phyloP scores from a whole-genome alignment of 2,113 vertebrate species.

The Tetrax tetrax region DNA sequence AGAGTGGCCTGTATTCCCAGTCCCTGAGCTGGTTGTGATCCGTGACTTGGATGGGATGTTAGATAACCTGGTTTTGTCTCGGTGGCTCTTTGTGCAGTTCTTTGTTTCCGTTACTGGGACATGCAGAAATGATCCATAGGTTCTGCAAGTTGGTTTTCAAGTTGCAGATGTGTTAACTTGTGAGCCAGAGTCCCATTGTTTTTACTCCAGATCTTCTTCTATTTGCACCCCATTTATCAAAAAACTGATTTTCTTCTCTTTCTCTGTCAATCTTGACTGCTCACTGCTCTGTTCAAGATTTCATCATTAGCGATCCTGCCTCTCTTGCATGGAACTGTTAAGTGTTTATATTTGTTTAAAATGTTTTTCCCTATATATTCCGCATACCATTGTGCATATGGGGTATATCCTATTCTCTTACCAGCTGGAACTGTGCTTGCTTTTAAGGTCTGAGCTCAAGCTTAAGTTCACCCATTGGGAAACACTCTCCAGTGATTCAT shows the following conservation, averaged over 20 bases:
- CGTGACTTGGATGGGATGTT: neutral
- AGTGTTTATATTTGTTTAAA: neutral
- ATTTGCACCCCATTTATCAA: neutral
- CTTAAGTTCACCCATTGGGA: neutral
- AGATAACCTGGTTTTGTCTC: neutral
- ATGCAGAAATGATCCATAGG: neutral
- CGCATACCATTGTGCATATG: neutral
- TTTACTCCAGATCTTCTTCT: neutral
- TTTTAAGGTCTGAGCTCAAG: neutral
- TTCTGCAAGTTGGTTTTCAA: neutral
- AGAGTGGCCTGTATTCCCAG: neutral
- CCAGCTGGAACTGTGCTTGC: neutral
- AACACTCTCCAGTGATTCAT: neutral
- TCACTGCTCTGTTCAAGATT: neutral
- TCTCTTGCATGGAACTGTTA: neutral
- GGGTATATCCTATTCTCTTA: neutral
- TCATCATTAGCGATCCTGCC: neutral
- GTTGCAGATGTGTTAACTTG: neutral
- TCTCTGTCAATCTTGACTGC: neutral
- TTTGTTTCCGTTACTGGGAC: neutral
- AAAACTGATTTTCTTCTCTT: neutral
- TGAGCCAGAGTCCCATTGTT: neutral
- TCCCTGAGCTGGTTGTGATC: neutral
- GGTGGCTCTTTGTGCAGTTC: neutral
- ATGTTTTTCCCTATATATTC: neutral